Evolutionary conservation across 2,888 invertebrate genomes (phyloP).

Genomic region (Erebia ligea): DNA sequence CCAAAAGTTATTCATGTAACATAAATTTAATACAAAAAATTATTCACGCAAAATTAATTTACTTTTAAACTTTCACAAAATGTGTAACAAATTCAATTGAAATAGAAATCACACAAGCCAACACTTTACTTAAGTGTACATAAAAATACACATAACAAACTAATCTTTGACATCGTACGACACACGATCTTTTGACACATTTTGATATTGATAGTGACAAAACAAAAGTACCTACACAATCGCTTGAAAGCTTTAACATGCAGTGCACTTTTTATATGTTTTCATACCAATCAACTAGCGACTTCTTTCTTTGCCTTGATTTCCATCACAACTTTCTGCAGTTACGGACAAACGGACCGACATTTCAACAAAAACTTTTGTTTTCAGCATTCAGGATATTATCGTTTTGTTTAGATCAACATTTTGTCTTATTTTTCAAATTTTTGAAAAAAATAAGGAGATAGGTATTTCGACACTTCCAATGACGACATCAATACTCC

Average conservation of each 20-base stretch:
- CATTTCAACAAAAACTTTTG: constrained; percentile 17
- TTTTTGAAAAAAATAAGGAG: constrained; percentile 1
- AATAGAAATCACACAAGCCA: not conserved
- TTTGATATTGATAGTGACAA: constrained; percentile 22
- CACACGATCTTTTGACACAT: not conserved
- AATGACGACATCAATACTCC: not conserved
- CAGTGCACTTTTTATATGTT: constrained; percentile 2
- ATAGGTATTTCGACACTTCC: constrained; percentile 4
- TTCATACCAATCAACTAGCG: not conserved
- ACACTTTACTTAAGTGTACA: no score
- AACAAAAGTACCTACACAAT: not conserved
- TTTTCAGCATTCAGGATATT: constrained; percentile 9
- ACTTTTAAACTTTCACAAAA: not conserved
- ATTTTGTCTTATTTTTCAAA: not conserved
- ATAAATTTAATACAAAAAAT: not conserved
- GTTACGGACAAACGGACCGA: constrained; percentile 16
- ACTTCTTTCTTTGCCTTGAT: not conserved
- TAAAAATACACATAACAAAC: not conserved
- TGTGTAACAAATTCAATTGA: not conserved
- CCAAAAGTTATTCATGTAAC: not conserved
- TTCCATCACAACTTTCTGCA: constrained; percentile 10
- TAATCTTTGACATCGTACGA: not conserved
- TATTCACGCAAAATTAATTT: not conserved
- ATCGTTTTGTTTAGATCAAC: not conserved
- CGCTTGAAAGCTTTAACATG: constrained; percentile 1